Evolutionary conservation across 2,888 invertebrate species (phyloP).

Genomic region (Latrodectus hesperus): DNA sequence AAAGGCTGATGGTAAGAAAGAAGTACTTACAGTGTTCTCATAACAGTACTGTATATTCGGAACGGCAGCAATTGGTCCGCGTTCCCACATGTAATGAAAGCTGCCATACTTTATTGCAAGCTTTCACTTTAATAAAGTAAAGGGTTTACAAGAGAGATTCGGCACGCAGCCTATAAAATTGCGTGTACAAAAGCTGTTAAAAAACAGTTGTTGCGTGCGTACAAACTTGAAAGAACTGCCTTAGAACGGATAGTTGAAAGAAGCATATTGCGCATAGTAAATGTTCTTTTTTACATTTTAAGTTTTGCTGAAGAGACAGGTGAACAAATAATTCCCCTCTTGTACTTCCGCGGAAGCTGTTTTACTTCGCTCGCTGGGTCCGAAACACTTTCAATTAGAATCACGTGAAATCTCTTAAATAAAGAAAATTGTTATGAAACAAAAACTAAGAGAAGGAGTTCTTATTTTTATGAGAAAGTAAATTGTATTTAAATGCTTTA

Average conservation of each 20-base stretch:
- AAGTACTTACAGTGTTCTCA: not conserved
- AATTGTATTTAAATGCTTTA: no score
- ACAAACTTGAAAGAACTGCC: conserved; percentile 44
- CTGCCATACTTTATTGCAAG: conserved; percentile 16
- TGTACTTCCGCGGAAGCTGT: not conserved
- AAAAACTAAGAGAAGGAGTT: no score
- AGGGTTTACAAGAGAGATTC: conserved; percentile 7
- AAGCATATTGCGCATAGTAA: conserved; percentile 39
- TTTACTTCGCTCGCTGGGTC: not conserved
- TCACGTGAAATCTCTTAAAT: conserved; percentile 22
- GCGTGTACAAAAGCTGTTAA: conserved; percentile 46
- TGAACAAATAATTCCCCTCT: conserved; percentile 15
- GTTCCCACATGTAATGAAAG: conserved; percentile 24
- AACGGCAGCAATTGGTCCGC: not conserved
- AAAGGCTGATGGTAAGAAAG: not conserved
- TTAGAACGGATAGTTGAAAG: conserved; percentile 21
- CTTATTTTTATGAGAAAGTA: no score
- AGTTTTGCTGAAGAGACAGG: not conserved
- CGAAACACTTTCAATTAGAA: conserved; percentile 34
- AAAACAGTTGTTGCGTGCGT: conserved; percentile 34
- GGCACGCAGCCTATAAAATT: conserved; percentile 23
- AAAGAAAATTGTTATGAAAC: not conserved
- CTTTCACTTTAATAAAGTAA: conserved; percentile 43
- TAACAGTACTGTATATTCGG: not conserved
- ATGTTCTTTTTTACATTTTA: conserved; percentile 27